Evolutionary conservation across 2,888 invertebrate species (phyloP).

Genomic region (Dryadula phaetusa): DNA sequence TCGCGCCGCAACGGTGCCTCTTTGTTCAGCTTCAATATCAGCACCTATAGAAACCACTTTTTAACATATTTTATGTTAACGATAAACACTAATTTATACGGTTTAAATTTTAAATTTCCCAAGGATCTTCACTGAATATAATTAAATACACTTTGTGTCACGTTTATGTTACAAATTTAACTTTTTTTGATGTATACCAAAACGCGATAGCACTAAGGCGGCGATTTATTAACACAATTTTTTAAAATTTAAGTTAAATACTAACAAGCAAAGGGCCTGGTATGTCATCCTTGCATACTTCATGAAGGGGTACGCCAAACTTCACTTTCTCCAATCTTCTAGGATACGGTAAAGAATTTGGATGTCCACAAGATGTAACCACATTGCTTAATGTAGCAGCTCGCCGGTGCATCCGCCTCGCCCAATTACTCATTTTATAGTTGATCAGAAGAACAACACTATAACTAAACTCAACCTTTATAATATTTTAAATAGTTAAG

Average conservation of each 20-base stretch:
- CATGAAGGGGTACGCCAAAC: conserved; percentile 95
- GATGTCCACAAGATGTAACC: conserved; percentile 95
- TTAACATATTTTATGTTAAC: conserved; percentile 8
- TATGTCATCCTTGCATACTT: conserved; percentile 97
- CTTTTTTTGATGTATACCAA: neutral
- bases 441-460: conserved; percentile 49
- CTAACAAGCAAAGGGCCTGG: conserved; percentile 95
- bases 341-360: conserved; percentile 91
- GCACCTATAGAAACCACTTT: conserved; percentile 84
- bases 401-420: conserved; percentile 95
- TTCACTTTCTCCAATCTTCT: conserved; percentile 96
- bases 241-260: conserved; percentile 51
- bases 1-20: conserved; percentile 97
- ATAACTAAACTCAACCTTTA: conserved; percentile 25
- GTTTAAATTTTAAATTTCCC: neutral
- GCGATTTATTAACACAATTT: conserved; percentile 5
- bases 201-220: neutral
- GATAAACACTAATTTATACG: neutral
- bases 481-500: conserved; percentile 28
- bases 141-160: neutral
- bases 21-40: conserved; percentile 96
- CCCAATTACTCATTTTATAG: conserved; percentile 93
- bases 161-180: conserved; percentile 4
- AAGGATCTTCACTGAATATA: conserved; percentile 7
- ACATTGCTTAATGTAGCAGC: conserved; percentile 96